Evolutionary conservation across 1,140 invertebrate species (phyloP), one percentile per base, ranked within the genome.

Genomic region (Neuroterus valhalla): DNA sequence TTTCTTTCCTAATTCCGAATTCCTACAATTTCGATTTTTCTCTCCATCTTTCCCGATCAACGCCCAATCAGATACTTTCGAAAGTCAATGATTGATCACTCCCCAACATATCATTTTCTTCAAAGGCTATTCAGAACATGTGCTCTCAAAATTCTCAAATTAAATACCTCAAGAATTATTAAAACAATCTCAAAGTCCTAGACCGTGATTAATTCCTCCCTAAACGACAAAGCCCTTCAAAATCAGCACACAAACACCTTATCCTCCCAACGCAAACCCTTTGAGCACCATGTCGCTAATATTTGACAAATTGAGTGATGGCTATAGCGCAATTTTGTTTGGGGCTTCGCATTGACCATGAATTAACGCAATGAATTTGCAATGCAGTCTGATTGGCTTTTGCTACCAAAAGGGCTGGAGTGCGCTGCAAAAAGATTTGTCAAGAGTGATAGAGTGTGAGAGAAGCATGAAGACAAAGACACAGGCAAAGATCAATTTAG

Each of bases 291-390:
- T 52, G 15, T 31, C 26, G 26, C 31, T 23, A 3, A 62, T 38
- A 31, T 62, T 62, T 62, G 55, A 62, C 55, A 62, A 62, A 62
- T 31, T 2, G 23, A 31, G 26, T 62, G 55, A 62, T 31, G 55
- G 21, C 55, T 62, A 62, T 62, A 23, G 26, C 8, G 26, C 55
- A 62, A 62, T 62, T 62, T 62, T 14, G 55, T 62, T 14, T 23
- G n/a, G 55, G 55, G 55, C 23, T 62, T 62, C 55, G 21, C 31
- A 62, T 62, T 62, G 55, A 62, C 55, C 23, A 31, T 31, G 26
- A 62, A 62, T 62, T 62, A 23, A 62, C 31, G 26, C 55, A 62
- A 62, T 62, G 31, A 62, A 62, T 62, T 62, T 15, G 26, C 55
- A 62, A 31, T 23, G 55, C 4, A 23, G 23, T 62, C 31, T 62